Evolutionary conservation across 2,888 invertebrate genomes (phyloP).

Genomic region (Erannis defoliaria): DNA sequence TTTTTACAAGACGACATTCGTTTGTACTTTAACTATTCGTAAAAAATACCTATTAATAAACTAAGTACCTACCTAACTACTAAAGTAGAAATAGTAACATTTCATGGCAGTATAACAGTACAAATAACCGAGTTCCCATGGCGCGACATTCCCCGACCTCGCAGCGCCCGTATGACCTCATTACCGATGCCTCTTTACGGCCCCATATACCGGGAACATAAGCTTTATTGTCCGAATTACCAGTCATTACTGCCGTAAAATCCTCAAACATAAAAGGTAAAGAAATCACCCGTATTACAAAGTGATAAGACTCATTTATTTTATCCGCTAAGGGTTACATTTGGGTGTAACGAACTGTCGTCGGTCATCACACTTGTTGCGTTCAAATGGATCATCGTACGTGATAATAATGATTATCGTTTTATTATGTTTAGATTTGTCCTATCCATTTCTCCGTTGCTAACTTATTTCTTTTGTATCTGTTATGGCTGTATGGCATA

Average conservation of each 20-base stretch:
- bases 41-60: not conserved
- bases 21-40: too few relatives aligned
- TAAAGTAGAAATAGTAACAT: slow-evolving; percentile 7
- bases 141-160: slow-evolving; percentile 25
- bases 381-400: slow-evolving; percentile 44
- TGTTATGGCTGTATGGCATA: not conserved
- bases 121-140: slow-evolving; percentile 30
- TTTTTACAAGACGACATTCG: too few relatives aligned
- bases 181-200: slow-evolving; percentile 39
- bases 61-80: not conserved
- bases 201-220: slow-evolving; percentile 40
- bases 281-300: slow-evolving; percentile 26
- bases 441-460: slow-evolving; percentile 1
- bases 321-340: slow-evolving; percentile 24
- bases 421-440: slow-evolving; percentile 21
- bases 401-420: slow-evolving; percentile 40
- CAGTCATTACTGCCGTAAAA: slow-evolving; percentile 47
- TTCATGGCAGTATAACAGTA: slow-evolving; percentile 17
- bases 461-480: not conserved
- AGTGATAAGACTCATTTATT: slow-evolving; percentile 27
- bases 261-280: slow-evolving; percentile 17
- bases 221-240: slow-evolving; percentile 55
- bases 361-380: slow-evolving; percentile 50
- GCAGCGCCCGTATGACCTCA: slow-evolving; percentile 35
- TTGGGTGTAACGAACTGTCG: slow-evolving; percentile 54